phyloP scores from a whole-genome alignment of 2,797 vertebrate genomes.

The Poeciliopsis turneri region DNA sequence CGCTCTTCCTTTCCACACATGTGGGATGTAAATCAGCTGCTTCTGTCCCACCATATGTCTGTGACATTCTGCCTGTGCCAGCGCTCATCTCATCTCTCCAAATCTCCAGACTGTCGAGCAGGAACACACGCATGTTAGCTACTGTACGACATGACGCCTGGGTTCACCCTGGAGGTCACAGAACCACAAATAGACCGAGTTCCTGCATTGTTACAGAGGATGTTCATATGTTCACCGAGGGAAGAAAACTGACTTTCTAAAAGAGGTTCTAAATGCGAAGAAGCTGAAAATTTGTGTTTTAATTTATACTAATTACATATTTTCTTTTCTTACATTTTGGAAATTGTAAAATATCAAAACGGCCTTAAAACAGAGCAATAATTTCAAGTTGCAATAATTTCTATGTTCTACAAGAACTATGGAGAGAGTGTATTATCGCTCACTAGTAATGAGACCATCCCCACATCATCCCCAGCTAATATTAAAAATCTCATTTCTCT shows the following conservation, averaged over 20 bases:
- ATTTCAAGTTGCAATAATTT: background rate
- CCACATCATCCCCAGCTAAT: background rate
- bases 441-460: background rate
- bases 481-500: slow-evolving; percentile 6
- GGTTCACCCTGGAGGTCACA: background rate
- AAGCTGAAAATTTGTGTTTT: background rate
- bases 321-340: background rate
- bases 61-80: slow-evolving; percentile 48
- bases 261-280: background rate
- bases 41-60: slow-evolving; percentile 42
- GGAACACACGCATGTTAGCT: background rate
- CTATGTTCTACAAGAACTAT: background rate
- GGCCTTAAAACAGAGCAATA: background rate
- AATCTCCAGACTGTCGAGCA: slow-evolving; percentile 5
- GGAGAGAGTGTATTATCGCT: background rate
- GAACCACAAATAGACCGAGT: background rate
- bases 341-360: background rate
- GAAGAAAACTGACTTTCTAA: background rate
- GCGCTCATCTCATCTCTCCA: slow-evolving; percentile 24
- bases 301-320: background rate
- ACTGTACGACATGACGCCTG: slow-evolving; percentile 1
- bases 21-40: slow-evolving; percentile 46
- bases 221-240: background rate
- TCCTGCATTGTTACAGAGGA: too few relatives aligned
- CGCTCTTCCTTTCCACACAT: slow-evolving; percentile 39